phyloP scores from a whole-genome alignment of 2,888 invertebrate genomes.

The Brachypalpus laphriformis region DNA sequence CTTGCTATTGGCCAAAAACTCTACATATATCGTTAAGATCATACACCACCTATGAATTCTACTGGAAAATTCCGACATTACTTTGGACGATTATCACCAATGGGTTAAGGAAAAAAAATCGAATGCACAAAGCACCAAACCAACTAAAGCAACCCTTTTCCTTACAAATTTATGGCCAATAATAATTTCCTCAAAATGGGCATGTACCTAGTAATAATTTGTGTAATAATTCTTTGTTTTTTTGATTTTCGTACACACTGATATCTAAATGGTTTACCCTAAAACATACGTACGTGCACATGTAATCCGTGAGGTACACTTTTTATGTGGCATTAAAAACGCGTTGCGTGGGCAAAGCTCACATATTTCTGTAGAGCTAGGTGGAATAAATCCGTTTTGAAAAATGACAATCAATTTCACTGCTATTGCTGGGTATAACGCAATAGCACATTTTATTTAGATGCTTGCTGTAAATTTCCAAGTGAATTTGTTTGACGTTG shows the following conservation, averaged over 20 bases:
- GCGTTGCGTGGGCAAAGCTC: background rate
- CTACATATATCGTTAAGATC: too few relatives aligned
- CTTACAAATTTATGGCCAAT: slow-evolving; percentile 10
- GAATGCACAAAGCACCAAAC: background rate
- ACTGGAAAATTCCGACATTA: too few relatives aligned
- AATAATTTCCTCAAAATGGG: slow-evolving; percentile 22
- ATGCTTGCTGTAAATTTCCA: slow-evolving; percentile 7
- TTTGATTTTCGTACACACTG: background rate
- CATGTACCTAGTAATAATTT: slow-evolving; percentile 12
- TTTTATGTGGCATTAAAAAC: slow-evolving; percentile 7
- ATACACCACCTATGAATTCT: too few relatives aligned
- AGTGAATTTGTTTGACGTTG: slow-evolving; percentile 13
- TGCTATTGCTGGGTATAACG: background rate
- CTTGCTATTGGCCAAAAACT: too few relatives aligned
- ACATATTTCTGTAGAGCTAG: background rate
- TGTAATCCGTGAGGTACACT: background rate
- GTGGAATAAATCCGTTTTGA: slow-evolving; percentile 27
- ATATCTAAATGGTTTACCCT: background rate
- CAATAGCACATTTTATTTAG: slow-evolving; percentile 34
- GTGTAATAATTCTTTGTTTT: background rate
- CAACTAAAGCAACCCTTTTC: background rate
- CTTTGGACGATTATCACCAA: too few relatives aligned
- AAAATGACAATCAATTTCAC: slow-evolving; percentile 43
- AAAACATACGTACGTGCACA: background rate
- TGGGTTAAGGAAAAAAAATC: too few relatives aligned